Conservation (phyloP, 2,888 invertebrate species). For the Caenorhabditis sulstoni region DNA sequence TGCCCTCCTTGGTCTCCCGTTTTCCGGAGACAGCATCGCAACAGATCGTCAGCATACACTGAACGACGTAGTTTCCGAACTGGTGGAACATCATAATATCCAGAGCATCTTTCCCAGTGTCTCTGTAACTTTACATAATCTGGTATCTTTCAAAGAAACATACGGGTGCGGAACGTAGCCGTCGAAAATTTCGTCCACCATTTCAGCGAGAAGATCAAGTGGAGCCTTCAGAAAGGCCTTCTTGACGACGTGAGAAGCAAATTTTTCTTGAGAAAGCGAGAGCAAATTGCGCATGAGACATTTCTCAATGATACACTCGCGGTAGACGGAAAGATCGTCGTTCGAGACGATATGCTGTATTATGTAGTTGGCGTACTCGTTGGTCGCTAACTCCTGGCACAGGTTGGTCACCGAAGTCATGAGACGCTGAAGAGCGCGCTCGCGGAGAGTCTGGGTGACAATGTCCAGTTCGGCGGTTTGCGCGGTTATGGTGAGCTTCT, state of each 20-base stretch:
- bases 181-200: conserved; percentile 76
- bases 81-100: conserved; percentile 78
- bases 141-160: conserved; percentile 10
- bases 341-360: conserved; percentile 73
- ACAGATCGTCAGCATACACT: conserved; percentile 56
- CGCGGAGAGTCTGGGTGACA: conserved; percentile 19
- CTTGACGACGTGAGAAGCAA: conserved; percentile 77
- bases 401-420: conserved; percentile 51
- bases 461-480: conserved; percentile 32
- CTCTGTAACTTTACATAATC: conserved; percentile 41
- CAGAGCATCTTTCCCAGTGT: conserved; percentile 70
- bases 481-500: conserved; percentile 60
- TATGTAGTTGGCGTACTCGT: conserved; percentile 79
- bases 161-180: conserved; percentile 74
- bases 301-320: conserved; percentile 69
- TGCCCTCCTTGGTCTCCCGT: conserved; percentile 39
- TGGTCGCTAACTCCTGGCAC: conserved; percentile 65
- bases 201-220: conserved; percentile 62
- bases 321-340: conserved; percentile 60
- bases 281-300: conserved; percentile 74
- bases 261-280: conserved; percentile 77
- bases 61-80: conserved; percentile 79
- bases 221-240: conserved; percentile 71
- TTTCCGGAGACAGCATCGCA: conserved; percentile 17
- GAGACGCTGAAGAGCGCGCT: conserved; percentile 49